Evolutionary conservation across 2,113 vertebrate species (phyloP).

Genomic region (Apodemus sylvaticus): DNA sequence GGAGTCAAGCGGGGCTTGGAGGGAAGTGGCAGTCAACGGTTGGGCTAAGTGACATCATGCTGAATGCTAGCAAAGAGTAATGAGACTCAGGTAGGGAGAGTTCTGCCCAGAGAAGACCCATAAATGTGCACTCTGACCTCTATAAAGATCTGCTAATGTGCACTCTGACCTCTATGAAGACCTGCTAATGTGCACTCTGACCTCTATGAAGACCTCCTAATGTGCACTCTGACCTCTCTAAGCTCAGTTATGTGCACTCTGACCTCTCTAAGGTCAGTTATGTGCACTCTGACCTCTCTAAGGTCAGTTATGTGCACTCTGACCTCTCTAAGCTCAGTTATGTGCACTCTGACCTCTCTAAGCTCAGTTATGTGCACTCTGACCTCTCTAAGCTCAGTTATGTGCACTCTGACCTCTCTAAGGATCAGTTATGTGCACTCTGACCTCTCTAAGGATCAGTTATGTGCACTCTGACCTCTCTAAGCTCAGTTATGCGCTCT

Average conservation of each 20-base stretch:
- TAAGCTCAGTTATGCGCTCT: neutral
- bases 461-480: neutral
- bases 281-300: neutral
- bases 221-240: neutral
- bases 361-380: too few relatives aligned
- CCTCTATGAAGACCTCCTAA: neutral
- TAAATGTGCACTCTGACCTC: too few relatives aligned
- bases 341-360: neutral
- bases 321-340: too few relatives aligned
- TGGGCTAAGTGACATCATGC: neutral
- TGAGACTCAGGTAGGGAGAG: neutral
- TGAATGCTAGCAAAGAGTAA: fast-evolving
- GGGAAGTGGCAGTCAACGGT: too few relatives aligned
- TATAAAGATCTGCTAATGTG: neutral
- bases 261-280: too few relatives aligned
- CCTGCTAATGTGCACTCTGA: too few relatives aligned
- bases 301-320: neutral
- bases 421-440: too few relatives aligned
- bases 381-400: neutral
- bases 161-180: neutral
- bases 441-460: neutral
- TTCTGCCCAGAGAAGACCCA: neutral
- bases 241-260: too few relatives aligned
- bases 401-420: too few relatives aligned
- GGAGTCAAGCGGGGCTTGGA: neutral